These are phyloP conservation scores for Tromatobia lineatoria DNA, from an alignment of 2,888 invertebrate genomes.

Conservation along the genomic window DNA sequence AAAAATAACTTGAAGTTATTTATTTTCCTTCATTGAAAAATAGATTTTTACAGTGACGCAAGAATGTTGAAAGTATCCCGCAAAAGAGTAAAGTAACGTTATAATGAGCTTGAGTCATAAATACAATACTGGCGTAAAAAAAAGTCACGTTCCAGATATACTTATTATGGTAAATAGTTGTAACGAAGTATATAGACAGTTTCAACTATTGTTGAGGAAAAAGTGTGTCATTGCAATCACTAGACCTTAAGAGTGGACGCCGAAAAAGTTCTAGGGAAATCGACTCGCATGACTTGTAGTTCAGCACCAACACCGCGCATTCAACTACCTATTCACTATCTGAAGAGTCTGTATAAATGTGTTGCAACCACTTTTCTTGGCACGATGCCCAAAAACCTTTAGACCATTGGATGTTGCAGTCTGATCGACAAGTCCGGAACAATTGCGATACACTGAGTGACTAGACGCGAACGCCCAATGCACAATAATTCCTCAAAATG, in stretches of 20 bases:
- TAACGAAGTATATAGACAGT: not conserved
- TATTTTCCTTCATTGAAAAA: not conserved
- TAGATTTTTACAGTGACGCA: not conserved
- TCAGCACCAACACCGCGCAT: not conserved
- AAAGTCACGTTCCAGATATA: not conserved
- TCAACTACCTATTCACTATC: not conserved
- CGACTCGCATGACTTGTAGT: not conserved
- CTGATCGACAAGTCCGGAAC: slow-evolving; percentile 23
- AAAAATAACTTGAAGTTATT: too few relatives aligned
- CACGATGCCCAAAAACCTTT: not conserved
- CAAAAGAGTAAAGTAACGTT: not conserved
- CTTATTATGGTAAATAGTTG: slow-evolving; percentile 19
- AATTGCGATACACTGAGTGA: not conserved
- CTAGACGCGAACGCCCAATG: not conserved
- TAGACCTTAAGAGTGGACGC: not conserved
- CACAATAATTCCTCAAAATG: not conserved
- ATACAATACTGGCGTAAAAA: not conserved
- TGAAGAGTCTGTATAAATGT: not conserved
- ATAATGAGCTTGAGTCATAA: not conserved
- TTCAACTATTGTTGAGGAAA: slow-evolving; percentile 28
- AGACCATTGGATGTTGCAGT: not conserved
- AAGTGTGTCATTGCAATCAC: slow-evolving; percentile 35
- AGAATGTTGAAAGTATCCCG: not conserved
- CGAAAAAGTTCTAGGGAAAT: slow-evolving; percentile 15
- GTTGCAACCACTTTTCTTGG: slow-evolving; percentile 12